Evolutionary conservation across 2,797 vertebrate species (phyloP).

Genomic region (Echeneis naucrates): DNA sequence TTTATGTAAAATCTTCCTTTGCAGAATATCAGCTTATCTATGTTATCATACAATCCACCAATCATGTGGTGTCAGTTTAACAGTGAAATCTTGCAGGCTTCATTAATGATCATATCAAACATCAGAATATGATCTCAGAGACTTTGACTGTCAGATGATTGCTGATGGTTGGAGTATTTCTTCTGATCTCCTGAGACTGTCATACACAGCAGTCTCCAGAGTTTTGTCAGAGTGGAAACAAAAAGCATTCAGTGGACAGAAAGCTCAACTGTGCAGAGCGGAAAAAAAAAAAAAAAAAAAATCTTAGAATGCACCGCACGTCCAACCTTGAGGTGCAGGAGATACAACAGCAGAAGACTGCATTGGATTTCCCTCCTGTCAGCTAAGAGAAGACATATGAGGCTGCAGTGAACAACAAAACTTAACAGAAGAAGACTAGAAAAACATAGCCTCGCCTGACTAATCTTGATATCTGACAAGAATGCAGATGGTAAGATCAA

Average conservation of each 20-base stretch:
- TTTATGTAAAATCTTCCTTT: background rate
- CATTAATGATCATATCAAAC: background rate
- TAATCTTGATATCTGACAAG: too few species aligned
- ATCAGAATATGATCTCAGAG: background rate
- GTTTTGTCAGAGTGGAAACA: background rate
- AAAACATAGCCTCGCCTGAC: too few species aligned
- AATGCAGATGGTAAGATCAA: too few species aligned
- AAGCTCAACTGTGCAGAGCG: too few species aligned
- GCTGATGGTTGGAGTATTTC: background rate
- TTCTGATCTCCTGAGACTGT: background rate
- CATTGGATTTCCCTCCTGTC: background rate
- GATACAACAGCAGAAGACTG: background rate
- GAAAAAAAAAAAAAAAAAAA: too few species aligned
- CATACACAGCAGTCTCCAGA: background rate
- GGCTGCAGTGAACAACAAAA: background rate
- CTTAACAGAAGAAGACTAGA: too few species aligned
- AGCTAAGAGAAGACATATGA: background rate
- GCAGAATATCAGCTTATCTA: background rate
- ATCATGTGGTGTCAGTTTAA: too few species aligned
- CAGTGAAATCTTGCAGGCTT: background rate
- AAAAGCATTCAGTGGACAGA: background rate
- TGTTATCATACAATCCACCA: background rate
- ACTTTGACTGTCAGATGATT: background rate
- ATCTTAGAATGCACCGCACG: background rate
- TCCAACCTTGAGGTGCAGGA: background rate